phyloP scores from a whole-genome alignment of 2,888 invertebrate genomes.

The Cartodere bifasciata region DNA sequence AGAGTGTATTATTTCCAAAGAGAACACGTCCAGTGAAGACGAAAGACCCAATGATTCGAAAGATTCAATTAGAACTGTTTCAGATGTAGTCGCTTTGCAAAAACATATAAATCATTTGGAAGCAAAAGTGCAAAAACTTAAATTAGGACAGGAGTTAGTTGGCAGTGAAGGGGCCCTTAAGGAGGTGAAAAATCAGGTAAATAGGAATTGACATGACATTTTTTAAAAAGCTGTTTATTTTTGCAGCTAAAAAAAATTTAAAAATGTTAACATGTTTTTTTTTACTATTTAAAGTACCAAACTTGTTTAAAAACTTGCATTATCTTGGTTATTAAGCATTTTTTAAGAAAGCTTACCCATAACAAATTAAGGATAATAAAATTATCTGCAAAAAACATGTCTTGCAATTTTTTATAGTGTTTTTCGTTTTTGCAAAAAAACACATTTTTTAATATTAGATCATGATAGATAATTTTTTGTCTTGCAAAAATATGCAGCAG shows the following conservation, averaged over 20 bases:
- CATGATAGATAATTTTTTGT: constrained; percentile 5
- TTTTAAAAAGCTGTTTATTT: constrained; percentile 8
- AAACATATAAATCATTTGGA: constrained; percentile 39
- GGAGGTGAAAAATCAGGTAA: constrained; percentile 36
- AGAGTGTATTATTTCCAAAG: constrained; percentile 35
- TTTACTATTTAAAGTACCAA: too few relatives aligned
- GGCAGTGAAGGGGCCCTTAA: constrained; percentile 32
- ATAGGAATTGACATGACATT: constrained; percentile 3
- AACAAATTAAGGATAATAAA: too few relatives aligned
- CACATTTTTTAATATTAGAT: too few relatives aligned
- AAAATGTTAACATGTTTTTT: too few relatives aligned
- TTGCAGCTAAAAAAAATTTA: constrained; percentile 4
- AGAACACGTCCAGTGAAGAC: constrained; percentile 14
- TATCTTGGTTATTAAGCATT: too few relatives aligned
- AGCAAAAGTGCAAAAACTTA: constrained; percentile 28
- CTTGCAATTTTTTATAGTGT: too few relatives aligned
- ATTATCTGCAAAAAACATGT: too few relatives aligned
- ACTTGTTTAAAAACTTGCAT: too few relatives aligned
- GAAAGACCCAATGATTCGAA: constrained; percentile 32
- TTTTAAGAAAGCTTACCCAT: too few relatives aligned
- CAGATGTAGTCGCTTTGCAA: constrained; percentile 32
- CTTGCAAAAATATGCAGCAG: too few relatives aligned
- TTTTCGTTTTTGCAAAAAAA: too few relatives aligned
- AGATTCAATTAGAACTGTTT: constrained; percentile 36
- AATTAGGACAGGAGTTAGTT: constrained; percentile 28